Conservation (phyloP, 2,888 invertebrate genomes). For the Agriopis leucophaearia region DNA sequence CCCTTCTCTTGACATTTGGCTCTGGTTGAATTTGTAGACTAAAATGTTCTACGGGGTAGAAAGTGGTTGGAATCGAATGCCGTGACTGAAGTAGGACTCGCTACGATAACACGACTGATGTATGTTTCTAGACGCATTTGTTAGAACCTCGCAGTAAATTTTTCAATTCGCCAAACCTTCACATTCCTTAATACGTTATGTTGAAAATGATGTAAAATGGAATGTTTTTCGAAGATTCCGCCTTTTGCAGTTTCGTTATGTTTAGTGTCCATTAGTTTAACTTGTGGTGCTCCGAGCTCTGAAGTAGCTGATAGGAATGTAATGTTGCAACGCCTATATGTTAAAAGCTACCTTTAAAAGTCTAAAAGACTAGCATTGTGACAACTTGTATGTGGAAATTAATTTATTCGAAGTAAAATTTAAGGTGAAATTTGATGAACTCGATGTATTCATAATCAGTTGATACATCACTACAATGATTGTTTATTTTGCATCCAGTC, state of each 20-base stretch:
- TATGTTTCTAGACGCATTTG: slow-evolving; percentile 26
- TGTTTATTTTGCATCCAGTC: slow-evolving; percentile 20
- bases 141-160: slow-evolving; percentile 38
- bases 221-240: slow-evolving; percentile 48
- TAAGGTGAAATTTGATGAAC: not conserved
- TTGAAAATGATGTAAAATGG: slow-evolving; percentile 39
- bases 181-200: slow-evolving; percentile 42
- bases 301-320: slow-evolving; percentile 51
- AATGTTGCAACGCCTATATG: slow-evolving; percentile 49
- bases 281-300: slow-evolving; percentile 52
- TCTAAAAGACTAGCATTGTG: slow-evolving; percentile 66
- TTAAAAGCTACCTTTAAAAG: slow-evolving; percentile 58
- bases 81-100: slow-evolving; percentile 41
- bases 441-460: slow-evolving; percentile 4
- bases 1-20: not conserved
- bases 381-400: slow-evolving; percentile 37
- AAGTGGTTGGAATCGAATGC: slow-evolving; percentile 4
- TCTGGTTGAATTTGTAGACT: not conserved
- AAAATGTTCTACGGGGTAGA: not conserved
- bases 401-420: slow-evolving; percentile 10
- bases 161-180: slow-evolving; percentile 37
- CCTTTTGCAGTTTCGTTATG: slow-evolving; percentile 43
- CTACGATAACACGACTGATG: slow-evolving; percentile 45
- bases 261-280: slow-evolving; percentile 14
- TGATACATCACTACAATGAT: slow-evolving; percentile 13